A percentile compares a stretch with the other conserved stretches of the same genome.
Conservation (phyloP, 1,140 invertebrate genomes). For the Sipha flava region DNA sequence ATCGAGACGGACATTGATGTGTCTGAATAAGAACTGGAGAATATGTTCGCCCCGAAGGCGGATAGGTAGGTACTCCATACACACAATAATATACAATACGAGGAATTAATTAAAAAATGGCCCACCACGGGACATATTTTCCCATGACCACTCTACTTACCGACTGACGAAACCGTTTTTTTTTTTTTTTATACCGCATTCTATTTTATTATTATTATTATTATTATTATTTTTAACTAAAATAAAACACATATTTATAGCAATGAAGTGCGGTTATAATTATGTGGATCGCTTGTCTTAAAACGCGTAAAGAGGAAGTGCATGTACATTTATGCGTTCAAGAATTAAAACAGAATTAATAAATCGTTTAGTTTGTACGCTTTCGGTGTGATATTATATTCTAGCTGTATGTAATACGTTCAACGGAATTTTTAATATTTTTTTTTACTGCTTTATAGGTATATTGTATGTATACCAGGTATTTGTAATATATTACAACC, state of each 20-base stretch:
- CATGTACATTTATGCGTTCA: too few relatives aligned
- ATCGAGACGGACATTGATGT: constrained; percentile 21
- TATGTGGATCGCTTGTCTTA: not conserved
- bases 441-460: too few relatives aligned
- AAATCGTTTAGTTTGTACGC: too few relatives aligned
- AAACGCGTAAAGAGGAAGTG: not conserved
- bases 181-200: constrained; percentile 8
- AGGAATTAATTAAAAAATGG: constrained; percentile 33
- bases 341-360: too few relatives aligned
- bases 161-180: constrained; percentile 28
- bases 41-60: constrained; percentile 5
- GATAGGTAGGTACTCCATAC: not conserved
- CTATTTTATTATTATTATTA: not conserved
- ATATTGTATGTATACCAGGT: too few relatives aligned
- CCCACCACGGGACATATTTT: constrained; percentile 32
- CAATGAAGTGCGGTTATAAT: not conserved
- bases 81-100: constrained; percentile 31
- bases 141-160: constrained; percentile 32
- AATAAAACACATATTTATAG: not conserved
- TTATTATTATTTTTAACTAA: not conserved
- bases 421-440: too few relatives aligned
- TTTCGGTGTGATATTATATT: too few relatives aligned
- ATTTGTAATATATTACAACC: too few relatives aligned
- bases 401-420: too few relatives aligned
- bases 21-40: constrained; percentile 15